Base-by-base conservation (phyloP, 1,140 invertebrate genomes). In the Sminthurides bifidus region DNA sequence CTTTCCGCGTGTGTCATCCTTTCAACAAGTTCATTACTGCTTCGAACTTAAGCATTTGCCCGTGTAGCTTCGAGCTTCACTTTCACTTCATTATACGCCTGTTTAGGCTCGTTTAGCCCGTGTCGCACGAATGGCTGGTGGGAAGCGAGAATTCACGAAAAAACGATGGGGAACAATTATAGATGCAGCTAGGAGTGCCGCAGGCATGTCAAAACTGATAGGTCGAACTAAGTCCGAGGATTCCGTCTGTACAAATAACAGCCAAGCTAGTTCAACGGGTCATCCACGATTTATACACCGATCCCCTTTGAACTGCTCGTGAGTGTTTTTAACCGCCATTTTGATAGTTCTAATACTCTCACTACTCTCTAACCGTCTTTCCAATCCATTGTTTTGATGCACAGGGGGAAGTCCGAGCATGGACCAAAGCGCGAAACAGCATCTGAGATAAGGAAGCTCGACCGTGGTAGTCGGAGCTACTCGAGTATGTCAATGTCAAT, bases 141-240 rank as follows among this genome's bases (percentile, higher is more conserved):
- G 68, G 61, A 24, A 71, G 68, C 4, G 65, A 70, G 29, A 73
- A 71, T 64, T 66, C 26, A 64, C 61, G 23, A 78, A 87, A 75
- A 75, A 84, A 60, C 71, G 79, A 63, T 83, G 81, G 82, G 82
- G 84, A 38, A 87, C 84, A 21, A 72, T 89, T 24, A 87, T 88
- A 61, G 85, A 88, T 68, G 85, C 85, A 33, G 85, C 86, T n/a
- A 85, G 83, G 67, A 65, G 58, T 53, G 77, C 79, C 40, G 83
- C 82, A 33, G 77, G 81, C 65, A 82, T 85, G 12, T 81, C 81
- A 2, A 76, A 80, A 53, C 75, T 87, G 56, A 83, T 87, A 54
- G 83, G 84, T 61, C 75, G 84, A 59, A 76, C 74, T 64, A 72
- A 78, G 65, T 87, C 84, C 1, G 84, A 88, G 70, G 85, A 88